Evolutionary conservation across 2,888 invertebrate species (phyloP).

Genomic region (Idaea biselata): DNA sequence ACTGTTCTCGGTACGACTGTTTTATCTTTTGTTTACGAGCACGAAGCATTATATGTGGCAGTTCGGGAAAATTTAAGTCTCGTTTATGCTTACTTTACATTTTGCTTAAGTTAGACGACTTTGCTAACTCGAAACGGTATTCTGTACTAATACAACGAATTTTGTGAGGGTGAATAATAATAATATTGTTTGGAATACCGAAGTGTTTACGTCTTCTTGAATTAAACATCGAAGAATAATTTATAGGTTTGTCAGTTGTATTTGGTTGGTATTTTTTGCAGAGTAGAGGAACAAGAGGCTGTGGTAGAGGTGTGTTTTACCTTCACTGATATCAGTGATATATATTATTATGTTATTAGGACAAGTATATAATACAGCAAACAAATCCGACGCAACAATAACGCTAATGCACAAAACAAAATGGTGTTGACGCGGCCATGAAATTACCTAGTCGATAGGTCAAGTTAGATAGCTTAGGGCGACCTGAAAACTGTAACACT

Average conservation of each 20-base stretch:
- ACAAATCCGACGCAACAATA: too few relatives aligned
- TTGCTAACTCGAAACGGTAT: constrained; percentile 9
- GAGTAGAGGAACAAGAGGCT: too few relatives aligned
- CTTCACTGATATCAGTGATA: too few relatives aligned
- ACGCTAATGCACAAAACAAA: too few relatives aligned
- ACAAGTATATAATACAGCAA: too few relatives aligned
- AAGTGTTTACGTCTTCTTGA: constrained; percentile 7
- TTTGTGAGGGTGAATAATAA: constrained; percentile 13
- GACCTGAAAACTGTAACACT: too few relatives aligned
- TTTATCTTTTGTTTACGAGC: constrained; percentile 51
- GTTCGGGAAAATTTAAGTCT: constrained; percentile 45
- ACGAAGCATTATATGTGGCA: constrained; percentile 43
- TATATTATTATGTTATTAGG: too few relatives aligned
- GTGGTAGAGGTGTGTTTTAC: too few relatives aligned
- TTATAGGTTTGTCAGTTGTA: not conserved
- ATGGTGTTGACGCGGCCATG: too few relatives aligned
- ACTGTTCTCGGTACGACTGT: constrained; percentile 28
- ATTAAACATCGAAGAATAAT: constrained; percentile 6
- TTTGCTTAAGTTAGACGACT: constrained; percentile 32
- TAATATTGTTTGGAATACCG: constrained; percentile 7
- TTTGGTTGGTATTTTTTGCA: too few relatives aligned
- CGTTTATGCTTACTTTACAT: constrained; percentile 47
- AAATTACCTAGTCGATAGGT: too few relatives aligned
- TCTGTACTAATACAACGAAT: constrained; percentile 16
- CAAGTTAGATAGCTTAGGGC: too few relatives aligned